phyloP scores from a whole-genome alignment of 1,140 invertebrate species.

The Limonius californicus region DNA sequence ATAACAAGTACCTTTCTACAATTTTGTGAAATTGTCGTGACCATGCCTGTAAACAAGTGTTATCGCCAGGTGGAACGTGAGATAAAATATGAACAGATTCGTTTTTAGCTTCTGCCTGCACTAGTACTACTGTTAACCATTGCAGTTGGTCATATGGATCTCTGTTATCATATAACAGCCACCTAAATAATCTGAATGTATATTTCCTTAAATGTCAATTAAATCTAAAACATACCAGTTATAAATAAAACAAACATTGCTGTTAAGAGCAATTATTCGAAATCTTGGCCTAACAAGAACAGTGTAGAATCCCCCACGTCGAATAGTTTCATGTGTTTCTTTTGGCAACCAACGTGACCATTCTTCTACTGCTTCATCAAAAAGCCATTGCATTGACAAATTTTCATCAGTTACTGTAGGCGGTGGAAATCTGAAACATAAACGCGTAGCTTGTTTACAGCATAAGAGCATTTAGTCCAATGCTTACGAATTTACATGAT shows the following conservation, averaged over 20 bases:
- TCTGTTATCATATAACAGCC: constrained; percentile 57
- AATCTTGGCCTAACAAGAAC: constrained; percentile 59
- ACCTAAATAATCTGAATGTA: constrained; percentile 48
- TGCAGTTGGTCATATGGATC: constrained; percentile 66
- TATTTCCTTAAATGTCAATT: too few species aligned
- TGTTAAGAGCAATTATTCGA: constrained; percentile 70
- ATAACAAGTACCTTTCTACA: constrained; percentile 54
- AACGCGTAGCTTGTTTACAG: constrained; percentile 10
- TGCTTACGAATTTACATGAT: constrained; percentile 80
- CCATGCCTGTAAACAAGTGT: constrained; percentile 60
- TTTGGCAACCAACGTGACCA: constrained; percentile 56
- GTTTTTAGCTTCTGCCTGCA: constrained; percentile 62
- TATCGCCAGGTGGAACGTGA: constrained; percentile 73
- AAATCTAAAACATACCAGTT: constrained; percentile 71
- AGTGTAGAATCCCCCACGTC: constrained; percentile 68
- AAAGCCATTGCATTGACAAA: constrained; percentile 61
- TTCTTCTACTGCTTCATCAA: constrained; percentile 62
- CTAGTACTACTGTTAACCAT: constrained; percentile 71
- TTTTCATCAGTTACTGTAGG: constrained; percentile 27
- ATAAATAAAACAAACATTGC: constrained; percentile 65
- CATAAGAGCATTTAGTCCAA: not conserved
- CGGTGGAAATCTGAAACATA: constrained; percentile 26
- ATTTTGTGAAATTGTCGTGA: constrained; percentile 59
- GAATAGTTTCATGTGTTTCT: constrained; percentile 58
- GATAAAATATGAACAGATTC: constrained; percentile 80